Evolutionary conservation across 2,113 vertebrate species (phyloP).

Genomic region (Cnemophilus loriae): DNA sequence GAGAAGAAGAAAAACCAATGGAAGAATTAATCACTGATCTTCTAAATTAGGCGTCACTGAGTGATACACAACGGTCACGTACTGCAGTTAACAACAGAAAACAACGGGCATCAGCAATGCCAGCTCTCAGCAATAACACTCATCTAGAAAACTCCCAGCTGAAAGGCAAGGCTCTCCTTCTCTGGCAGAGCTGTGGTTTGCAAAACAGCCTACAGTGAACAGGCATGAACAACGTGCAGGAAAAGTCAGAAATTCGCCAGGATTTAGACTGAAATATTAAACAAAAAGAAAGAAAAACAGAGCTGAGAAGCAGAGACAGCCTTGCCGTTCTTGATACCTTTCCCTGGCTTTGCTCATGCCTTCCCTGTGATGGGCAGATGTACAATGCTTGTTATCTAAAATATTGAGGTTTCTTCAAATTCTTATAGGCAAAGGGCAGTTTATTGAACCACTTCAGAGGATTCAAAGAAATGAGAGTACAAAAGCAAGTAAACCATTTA

Average conservation of each 20-base stretch:
- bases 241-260: not conserved
- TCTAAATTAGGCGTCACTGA: not conserved
- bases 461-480: not conserved
- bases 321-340: not conserved
- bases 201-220: not conserved
- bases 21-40: constrained; percentile 19
- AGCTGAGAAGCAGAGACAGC: not conserved
- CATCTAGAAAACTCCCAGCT: not conserved
- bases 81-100: not conserved
- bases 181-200: not conserved
- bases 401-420: not conserved
- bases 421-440: not conserved
- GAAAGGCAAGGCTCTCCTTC: not conserved
- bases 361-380: not conserved
- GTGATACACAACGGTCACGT: not conserved
- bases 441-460: not conserved
- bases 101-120: not conserved
- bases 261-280: not conserved
- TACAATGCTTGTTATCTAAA: not conserved
- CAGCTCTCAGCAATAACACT: not conserved
- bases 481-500: not conserved
- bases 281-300: not conserved
- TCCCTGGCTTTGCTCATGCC: not conserved
- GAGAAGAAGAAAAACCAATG: not conserved
- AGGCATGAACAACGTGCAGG: not conserved